Base-by-base conservation (phyloP, 2,113 vertebrate genomes). In the Myocastor coypus region DNA sequence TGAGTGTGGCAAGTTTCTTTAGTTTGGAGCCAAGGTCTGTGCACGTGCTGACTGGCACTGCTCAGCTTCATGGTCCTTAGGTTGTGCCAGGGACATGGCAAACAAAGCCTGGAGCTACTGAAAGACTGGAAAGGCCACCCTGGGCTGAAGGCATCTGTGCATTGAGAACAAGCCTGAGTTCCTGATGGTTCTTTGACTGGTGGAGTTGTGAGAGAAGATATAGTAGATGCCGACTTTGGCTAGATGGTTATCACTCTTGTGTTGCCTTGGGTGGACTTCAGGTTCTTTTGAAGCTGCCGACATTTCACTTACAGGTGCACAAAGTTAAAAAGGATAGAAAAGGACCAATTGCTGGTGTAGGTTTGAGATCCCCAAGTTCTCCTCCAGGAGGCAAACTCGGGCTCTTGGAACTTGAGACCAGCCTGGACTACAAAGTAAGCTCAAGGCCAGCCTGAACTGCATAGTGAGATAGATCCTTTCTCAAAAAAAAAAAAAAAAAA, bases 311-410 rank as follows among this genome's bases (percentile, higher is more conserved):
- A n/a, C 32, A n/a, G 46, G 46, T 89, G 94, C 80, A 89, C 59
- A 82, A 64, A 32, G 46, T 66, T 85, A 30, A 12, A 85, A 68
- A 85, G 37, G 37, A 37, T 63, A 26, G 14, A 73, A 95, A 81
- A 90, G 37, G 40, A 50, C 59, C 5, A 0, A 17, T 75, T 93
- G 37, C 42, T 40, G 50, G 73, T 7, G 22, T 28, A 68, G 55
- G 59, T 71, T 22, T 77, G 40, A 37, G 32, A 78, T 85, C 89
- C 80, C 86, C 91, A 77, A 87, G n/a, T 68, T 78, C 1, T 52
- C 52, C 69, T 89, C 85, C 61, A 84, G 52, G 81, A 83, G 52
- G 84, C 78, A 81, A 92, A 84, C 30, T 84, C 84, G 95, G 83
- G 88, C 87, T 34, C 92, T 59, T 87, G 78, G 71, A 85, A 80